These are phyloP conservation scores for Drosophila ambigua DNA, from an alignment of 1,140 invertebrate species.

Conservation along the genomic window DNA sequence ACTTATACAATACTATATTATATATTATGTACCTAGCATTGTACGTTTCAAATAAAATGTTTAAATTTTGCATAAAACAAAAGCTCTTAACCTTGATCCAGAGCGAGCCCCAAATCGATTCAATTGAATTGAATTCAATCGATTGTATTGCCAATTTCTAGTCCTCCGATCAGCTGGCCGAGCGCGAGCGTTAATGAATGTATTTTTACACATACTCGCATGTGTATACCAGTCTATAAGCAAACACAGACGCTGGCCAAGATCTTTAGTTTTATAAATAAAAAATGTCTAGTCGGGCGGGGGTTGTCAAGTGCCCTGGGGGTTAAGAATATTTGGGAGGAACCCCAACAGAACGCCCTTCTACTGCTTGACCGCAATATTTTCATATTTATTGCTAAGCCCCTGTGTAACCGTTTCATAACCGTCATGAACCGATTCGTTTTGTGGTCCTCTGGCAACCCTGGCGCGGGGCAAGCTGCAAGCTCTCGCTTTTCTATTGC, in stretches of 20 bases:
- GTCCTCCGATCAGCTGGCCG: conserved; percentile 62
- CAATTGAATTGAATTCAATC: conserved; percentile 2
- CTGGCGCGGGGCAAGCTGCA: conserved; percentile 16
- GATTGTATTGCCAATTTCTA: conserved; percentile 40
- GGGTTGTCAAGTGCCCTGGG: conserved; percentile 41
- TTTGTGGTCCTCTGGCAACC: conserved; percentile 31
- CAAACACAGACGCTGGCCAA: conserved; percentile 35
- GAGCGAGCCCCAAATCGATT: conserved; percentile 1
- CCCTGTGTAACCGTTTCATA: conserved; percentile 18
- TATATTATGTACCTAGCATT: conserved; percentile 31
- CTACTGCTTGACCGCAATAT: not conserved
- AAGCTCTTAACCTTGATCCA: conserved; percentile 59
- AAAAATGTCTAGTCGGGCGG: conserved; percentile 16
- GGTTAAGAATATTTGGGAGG: not conserved
- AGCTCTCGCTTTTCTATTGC: conserved; percentile 38
- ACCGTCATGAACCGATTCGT: conserved; percentile 13
- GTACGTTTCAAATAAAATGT: conserved; percentile 75
- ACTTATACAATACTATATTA: conserved; percentile 6
- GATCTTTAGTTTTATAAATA: conserved; percentile 65
- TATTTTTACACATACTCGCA: conserved; percentile 54
- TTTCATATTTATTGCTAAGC: not conserved
- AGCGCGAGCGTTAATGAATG: conserved; percentile 65
- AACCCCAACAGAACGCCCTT: not conserved
- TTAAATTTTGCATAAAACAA: conserved; percentile 65
- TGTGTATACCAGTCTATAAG: conserved; percentile 17